Percentiles rank a stretch among this genome's conserved stretches.
Evolutionary conservation across 1,140 invertebrate genomes (phyloP).

Genomic region (Acromyrmex charruanus): DNA sequence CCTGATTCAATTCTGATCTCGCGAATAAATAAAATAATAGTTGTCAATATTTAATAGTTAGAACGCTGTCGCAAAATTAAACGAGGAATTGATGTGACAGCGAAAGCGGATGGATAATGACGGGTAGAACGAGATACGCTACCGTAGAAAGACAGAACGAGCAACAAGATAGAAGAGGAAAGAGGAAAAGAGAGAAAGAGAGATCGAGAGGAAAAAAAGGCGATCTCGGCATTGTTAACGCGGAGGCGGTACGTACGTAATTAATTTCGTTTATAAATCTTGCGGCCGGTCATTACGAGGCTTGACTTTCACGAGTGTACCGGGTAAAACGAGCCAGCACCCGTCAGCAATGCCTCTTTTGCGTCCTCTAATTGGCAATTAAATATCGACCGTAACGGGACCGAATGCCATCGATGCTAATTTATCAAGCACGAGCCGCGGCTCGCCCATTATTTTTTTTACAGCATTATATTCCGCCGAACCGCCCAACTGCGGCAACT

Average conservation of each 20-base stretch:
- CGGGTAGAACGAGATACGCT: constrained; percentile 48
- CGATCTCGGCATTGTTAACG: constrained; percentile 68
- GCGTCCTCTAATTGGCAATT: constrained; percentile 79
- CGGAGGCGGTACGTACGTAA: constrained; percentile 69
- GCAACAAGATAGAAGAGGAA: constrained; percentile 3
- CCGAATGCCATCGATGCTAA: constrained; percentile 68
- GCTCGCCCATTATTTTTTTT: constrained; percentile 42
- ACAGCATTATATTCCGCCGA: constrained; percentile 33
- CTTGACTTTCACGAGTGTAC: constrained; percentile 65
- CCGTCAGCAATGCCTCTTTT: constrained; percentile 68
- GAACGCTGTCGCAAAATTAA: not conserved
- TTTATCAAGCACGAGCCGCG: constrained; percentile 65
- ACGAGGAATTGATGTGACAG: constrained; percentile 16
- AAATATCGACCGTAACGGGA: constrained; percentile 73
- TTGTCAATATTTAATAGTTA: constrained; percentile 12
- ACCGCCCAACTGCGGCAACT: not conserved
- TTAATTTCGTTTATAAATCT: constrained; percentile 77
- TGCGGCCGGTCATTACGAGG: constrained; percentile 65
- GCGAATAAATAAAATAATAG: constrained; percentile 32
- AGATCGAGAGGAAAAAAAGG: not conserved
- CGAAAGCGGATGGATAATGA: constrained; percentile 41
- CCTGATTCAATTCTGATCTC: not conserved
- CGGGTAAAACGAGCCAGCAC: constrained; percentile 72
- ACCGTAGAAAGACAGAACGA: constrained; percentile 33
- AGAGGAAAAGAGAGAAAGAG: not conserved